phyloP scores from a whole-genome alignment of 2,797 vertebrate genomes.

The Anisognathus igniventris region DNA sequence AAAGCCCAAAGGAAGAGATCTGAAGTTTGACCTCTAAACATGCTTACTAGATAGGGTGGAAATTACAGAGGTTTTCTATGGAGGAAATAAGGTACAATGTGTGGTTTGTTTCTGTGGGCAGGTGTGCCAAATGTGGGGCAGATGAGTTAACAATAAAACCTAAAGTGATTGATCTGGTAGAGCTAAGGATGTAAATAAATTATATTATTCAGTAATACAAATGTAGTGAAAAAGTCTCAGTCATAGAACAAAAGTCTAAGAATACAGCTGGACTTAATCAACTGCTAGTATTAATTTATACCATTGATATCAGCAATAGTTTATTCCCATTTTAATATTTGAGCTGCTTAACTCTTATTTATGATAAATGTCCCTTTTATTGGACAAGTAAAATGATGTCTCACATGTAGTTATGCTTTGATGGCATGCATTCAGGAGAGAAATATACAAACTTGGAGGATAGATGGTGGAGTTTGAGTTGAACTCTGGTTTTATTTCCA shows the following conservation, averaged over 20 bases:
- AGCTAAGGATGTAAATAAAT: not conserved
- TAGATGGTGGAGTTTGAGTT: not conserved
- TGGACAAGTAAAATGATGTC: not conserved
- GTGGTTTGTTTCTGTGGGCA: not conserved
- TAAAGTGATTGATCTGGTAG: not conserved
- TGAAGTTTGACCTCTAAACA: constrained; percentile 21
- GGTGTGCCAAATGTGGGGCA: not conserved
- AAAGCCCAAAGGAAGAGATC: not conserved
- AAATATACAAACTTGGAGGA: not conserved
- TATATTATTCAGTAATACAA: not conserved
- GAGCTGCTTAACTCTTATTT: not conserved
- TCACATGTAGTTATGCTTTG: not conserved
- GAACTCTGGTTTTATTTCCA: not conserved
- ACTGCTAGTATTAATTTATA: not conserved
- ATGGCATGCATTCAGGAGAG: not conserved
- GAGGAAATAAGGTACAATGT: not conserved
- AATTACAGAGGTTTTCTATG: not conserved
- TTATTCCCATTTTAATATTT: not conserved
- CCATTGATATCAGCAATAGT: not conserved
- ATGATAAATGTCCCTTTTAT: not conserved
- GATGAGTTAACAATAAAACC: not conserved
- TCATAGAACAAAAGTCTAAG: not conserved
- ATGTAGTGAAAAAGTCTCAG: not conserved
- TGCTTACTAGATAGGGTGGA: not conserved
- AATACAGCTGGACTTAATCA: not conserved